phyloP scores from a whole-genome alignment of 1,140 invertebrate genomes.

The Papilio polytes region DNA sequence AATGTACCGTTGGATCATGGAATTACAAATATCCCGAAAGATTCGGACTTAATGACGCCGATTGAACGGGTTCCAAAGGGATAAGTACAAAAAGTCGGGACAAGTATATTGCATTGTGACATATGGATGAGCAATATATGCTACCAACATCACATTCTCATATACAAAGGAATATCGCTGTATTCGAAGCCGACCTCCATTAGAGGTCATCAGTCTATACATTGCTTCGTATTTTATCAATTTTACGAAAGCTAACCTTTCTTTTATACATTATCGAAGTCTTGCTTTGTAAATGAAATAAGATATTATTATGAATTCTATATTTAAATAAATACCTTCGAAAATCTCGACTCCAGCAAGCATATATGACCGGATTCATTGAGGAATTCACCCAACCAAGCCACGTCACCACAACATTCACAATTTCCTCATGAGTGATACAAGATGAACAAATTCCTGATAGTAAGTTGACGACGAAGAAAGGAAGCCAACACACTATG shows the following conservation, averaged over 20 bases:
- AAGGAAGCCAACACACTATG: slow-evolving; percentile 98
- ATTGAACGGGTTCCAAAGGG: neutral
- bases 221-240: slow-evolving; percentile 22
- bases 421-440: slow-evolving; percentile 94
- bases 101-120: slow-evolving; percentile 5
- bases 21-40: slow-evolving; percentile 12
- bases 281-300: neutral
- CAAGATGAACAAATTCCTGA: slow-evolving; percentile 95
- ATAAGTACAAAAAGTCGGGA: slow-evolving; percentile 1
- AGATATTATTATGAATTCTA: neutral
- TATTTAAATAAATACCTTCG: slow-evolving; percentile 89
- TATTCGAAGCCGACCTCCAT: neutral
- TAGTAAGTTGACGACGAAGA: slow-evolving; percentile 98
- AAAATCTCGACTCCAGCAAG: slow-evolving; percentile 98
- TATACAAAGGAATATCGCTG: neutral
- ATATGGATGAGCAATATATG: slow-evolving; percentile 13
- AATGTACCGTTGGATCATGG: slow-evolving; percentile 18
- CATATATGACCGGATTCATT: slow-evolving; percentile 99
- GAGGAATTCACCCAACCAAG: slow-evolving; percentile 99
- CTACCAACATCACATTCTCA: neutral
- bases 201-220: neutral
- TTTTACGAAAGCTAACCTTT: neutral
- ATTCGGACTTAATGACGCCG: neutral
- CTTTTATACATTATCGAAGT: neutral
- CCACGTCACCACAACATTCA: slow-evolving; percentile 98